phyloP scores from a whole-genome alignment of 2,113 vertebrate species.

The Bothrops jararaca region DNA sequence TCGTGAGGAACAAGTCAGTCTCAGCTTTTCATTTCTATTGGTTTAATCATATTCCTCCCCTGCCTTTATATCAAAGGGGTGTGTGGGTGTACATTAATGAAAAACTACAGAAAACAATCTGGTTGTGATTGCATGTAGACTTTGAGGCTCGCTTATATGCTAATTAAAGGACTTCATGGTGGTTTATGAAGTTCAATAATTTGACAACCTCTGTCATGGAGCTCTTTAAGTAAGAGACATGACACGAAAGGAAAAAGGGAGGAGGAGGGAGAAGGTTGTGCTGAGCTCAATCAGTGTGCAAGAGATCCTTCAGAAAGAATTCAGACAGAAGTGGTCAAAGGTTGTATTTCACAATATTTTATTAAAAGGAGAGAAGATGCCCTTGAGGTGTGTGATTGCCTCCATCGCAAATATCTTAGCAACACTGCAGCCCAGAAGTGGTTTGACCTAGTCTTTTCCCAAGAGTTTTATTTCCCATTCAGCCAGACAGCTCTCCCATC shows the following conservation, averaged over 20 bases:
- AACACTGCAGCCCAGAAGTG: neutral
- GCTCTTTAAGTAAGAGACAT: neutral
- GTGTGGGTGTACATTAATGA: neutral
- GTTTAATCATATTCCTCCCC: neutral
- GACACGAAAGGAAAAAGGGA: neutral
- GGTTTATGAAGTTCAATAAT: neutral
- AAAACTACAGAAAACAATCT: neutral
- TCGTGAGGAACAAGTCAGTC: neutral
- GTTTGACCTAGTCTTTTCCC: neutral
- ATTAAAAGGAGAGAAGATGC: neutral
- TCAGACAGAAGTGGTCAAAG: neutral
- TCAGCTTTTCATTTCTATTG: neutral
- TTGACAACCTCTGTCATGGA: neutral
- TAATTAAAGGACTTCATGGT: neutral
- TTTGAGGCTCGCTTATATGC: neutral
- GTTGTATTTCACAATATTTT: neutral
- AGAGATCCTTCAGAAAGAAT: neutral
- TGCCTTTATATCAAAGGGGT: neutral
- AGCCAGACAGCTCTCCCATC: neutral
- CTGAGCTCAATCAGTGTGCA: neutral
- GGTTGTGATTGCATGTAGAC: neutral
- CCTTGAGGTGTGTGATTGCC: neutral
- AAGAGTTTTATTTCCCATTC: neutral
- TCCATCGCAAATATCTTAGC: neutral
- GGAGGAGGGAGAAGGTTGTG: neutral